Evolutionary conservation across 1,140 invertebrate species (phyloP), one percentile per base, ranked within the genome.

Genomic region (Saccostrea cuccullata): DNA sequence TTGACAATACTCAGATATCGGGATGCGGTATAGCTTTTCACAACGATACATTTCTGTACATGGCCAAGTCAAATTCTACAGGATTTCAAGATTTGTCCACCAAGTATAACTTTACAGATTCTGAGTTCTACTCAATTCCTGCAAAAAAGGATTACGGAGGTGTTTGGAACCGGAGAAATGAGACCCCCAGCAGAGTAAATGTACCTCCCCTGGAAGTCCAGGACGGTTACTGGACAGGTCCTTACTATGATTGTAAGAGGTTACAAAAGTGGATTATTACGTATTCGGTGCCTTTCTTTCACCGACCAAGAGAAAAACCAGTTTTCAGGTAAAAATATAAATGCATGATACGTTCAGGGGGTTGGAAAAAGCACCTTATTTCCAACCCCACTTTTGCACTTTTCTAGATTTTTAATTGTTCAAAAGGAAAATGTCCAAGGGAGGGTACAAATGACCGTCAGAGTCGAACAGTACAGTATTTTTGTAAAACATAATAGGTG

Each of bases 1-100:
- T 91, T 82, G 86, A 89, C 64, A 90, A 91, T 36, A 64, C 86
- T 15, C 86, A 88, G 36, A 88, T 92, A 23, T 85, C 55, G 30
- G 92, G 91, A 36, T 89, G 90, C 30, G 92, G 90, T 15, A 92
- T 92, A 60, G 91, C 89, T 9, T 92, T 92, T 85, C 86, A 88
- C 83, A 82, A 85, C 84, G 84, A 88, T 67, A 60, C 85, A 58
- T 86, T 82, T 73, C 87, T 73, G 9, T 91, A 89, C 60, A 55
- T 90, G 86, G 11, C 73, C 17, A 87, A 91, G 70, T 70, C 89
- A 23, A 40, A 82, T 11, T 64, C 82, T 77, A 85, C 86, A 56
- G 36, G 67, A 86, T 83, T 90, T 89, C 86, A 88, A 88, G 56
- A 91, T 89, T 64, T 60, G 67, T 20, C 86, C 64, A 11, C 88